Conservation (phyloP, 2,113 vertebrate genomes). For the Gnathochromis pfefferi region DNA sequence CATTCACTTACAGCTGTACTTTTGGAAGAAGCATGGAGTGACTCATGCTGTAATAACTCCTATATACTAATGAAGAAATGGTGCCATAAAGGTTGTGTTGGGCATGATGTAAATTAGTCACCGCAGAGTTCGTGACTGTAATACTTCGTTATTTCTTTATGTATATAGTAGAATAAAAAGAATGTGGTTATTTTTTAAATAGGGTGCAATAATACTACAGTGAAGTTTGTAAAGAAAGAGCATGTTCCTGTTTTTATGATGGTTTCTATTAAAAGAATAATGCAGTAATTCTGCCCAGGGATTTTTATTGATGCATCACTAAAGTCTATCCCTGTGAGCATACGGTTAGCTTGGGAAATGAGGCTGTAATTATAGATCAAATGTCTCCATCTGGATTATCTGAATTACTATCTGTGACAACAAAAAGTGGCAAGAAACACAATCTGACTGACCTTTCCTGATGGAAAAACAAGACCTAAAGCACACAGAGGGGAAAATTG, state of each 20-base stretch:
- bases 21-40: neutral
- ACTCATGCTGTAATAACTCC: neutral
- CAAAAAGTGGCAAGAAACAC: conserved; percentile 44
- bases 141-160: neutral
- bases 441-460: conserved; percentile 45
- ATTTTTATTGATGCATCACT: neutral
- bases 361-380: conserved; percentile 16
- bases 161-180: neutral
- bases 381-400: conserved; percentile 33
- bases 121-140: neutral
- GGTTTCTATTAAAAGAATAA: neutral
- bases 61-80: neutral
- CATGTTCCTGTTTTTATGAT: neutral
- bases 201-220: neutral
- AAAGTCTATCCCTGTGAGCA: neutral
- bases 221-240: neutral
- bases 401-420: neutral
- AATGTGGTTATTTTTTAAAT: neutral
- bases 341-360: conserved; percentile 26
- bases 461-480: conserved; percentile 23
- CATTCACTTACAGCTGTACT: neutral
- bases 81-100: neutral
- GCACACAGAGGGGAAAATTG: neutral
- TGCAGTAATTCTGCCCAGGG: neutral
- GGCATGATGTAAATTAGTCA: neutral